A percentile compares a stretch with the other conserved stretches of the same genome.
Evolutionary conservation across 2,888 invertebrate genomes (phyloP).

Genomic region (Troides oblongomaculatus): DNA sequence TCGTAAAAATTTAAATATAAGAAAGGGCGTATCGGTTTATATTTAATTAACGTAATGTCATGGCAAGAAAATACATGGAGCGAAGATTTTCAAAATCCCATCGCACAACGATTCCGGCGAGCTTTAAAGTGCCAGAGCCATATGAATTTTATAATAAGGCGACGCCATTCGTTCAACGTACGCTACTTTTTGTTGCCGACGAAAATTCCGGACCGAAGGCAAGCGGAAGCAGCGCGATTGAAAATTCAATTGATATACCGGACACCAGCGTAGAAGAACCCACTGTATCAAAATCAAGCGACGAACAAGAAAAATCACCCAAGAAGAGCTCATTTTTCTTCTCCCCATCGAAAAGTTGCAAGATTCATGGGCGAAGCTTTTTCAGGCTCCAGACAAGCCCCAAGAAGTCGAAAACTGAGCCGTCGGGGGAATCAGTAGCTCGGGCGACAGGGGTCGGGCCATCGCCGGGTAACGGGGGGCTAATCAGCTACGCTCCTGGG

Average conservation of each 20-base stretch:
- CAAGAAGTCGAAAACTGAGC: constrained; percentile 71
- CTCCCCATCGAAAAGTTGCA: constrained; percentile 76
- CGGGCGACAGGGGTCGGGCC: constrained; percentile 40
- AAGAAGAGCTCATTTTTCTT: constrained; percentile 78
- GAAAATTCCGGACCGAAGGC: constrained; percentile 70
- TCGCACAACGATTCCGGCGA: constrained; percentile 71
- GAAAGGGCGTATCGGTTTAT: constrained; percentile 8
- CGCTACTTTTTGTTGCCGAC: constrained; percentile 71
- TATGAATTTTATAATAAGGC: constrained; percentile 76
- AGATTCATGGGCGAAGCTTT: constrained; percentile 73
- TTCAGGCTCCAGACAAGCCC: constrained; percentile 77
- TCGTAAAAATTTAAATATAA: not conserved
- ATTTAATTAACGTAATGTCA: constrained; percentile 44
- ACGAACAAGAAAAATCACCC: constrained; percentile 74
- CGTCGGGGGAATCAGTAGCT: constrained; percentile 43
- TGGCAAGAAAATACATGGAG: constrained; percentile 80
- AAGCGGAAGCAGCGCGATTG: constrained; percentile 43
- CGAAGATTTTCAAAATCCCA: constrained; percentile 71
- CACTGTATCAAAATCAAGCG: constrained; percentile 58
- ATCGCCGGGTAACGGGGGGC: constrained; percentile 58
- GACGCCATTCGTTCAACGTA: constrained; percentile 75
- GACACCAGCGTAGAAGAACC: constrained; percentile 43
- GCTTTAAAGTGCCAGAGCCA: constrained; percentile 72
- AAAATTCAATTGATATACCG: constrained; percentile 44
- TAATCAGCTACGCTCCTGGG: constrained; percentile 82